Evolutionary conservation across 2,888 invertebrate genomes (phyloP).

Genomic region (Timema cristinae): DNA sequence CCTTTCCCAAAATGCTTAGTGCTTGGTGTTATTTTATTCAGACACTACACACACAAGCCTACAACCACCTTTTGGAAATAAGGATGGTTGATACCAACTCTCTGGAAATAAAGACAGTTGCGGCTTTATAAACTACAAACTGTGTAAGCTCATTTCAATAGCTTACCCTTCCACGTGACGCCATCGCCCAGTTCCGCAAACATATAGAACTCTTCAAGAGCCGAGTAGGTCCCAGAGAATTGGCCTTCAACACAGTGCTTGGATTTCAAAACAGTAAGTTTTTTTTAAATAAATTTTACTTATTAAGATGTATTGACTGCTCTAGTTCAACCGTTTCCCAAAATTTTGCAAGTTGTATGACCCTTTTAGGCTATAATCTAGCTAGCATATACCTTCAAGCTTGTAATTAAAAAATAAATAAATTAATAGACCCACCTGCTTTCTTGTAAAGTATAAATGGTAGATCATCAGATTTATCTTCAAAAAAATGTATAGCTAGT

Average conservation of each 20-base stretch:
- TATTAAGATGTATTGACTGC: no score
- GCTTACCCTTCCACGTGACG: constrained; percentile 85
- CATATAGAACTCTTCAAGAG: constrained; percentile 87
- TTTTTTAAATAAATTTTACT: no score
- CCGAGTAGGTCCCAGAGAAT: constrained; percentile 74
- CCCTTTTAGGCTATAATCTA: no score
- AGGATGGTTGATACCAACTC: constrained; percentile 86
- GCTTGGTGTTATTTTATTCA: constrained; percentile 41
- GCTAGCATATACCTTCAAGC: no score
- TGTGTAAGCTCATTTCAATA: constrained; percentile 88
- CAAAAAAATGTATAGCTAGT: no score
- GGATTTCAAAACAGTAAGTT: constrained; percentile 83
- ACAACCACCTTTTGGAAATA: constrained; percentile 83
- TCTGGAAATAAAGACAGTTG: constrained; percentile 90
- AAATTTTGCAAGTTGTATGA: no score
- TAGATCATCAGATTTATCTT: no score
- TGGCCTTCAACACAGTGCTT: constrained; percentile 91
- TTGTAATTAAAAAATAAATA: no score
- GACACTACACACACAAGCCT: constrained; percentile 83
- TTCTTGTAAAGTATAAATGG: no score
- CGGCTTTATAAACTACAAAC: constrained; percentile 92
- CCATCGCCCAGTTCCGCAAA: constrained; percentile 88
- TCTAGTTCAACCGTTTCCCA: no score
- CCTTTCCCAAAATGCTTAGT: background rate
- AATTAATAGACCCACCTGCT: no score